Percentiles rank a stretch among this genome's conserved stretches.
Conservation (phyloP, 2,888 invertebrate genomes). For the Cheiracanthium punctorium region DNA sequence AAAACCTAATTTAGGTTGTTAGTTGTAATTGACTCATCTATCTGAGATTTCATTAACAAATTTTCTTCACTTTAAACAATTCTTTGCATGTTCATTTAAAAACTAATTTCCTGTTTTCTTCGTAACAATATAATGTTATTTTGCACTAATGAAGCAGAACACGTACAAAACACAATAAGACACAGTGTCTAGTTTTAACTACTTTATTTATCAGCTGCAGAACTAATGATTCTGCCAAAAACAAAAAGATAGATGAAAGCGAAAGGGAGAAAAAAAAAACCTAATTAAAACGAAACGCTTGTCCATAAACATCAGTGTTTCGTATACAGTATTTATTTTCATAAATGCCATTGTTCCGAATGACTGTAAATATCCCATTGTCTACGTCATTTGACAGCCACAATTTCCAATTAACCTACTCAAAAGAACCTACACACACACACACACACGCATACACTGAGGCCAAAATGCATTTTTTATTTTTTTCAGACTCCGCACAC, state of each 20-base stretch:
- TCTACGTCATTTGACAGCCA: conserved; percentile 39
- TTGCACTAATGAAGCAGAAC: too few species aligned
- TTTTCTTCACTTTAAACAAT: too few species aligned
- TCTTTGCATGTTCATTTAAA: too few species aligned
- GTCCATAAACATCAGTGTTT: not conserved
- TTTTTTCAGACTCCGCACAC: not conserved
- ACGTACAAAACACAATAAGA: not conserved
- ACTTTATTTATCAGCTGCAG: not conserved
- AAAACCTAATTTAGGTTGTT: too few species aligned
- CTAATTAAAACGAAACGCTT: conserved; percentile 4
- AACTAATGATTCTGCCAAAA: not conserved
- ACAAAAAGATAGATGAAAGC: conserved; percentile 10
- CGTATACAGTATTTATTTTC: not conserved
- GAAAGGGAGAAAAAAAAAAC: not conserved
- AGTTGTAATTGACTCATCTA: too few species aligned
- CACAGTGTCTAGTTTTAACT: not conserved
- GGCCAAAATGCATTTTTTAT: conserved; percentile 27
- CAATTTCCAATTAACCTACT: conserved; percentile 50
- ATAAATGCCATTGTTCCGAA: not conserved
- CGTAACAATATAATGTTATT: too few species aligned
- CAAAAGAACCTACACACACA: conserved; percentile 49
- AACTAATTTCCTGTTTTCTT: too few species aligned
- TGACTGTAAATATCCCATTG: not conserved
- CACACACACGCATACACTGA: too few species aligned
- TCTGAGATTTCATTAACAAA: too few species aligned